These are phyloP conservation scores for Aricia agestis DNA, from an alignment of 1,140 invertebrate species.

Conservation along the genomic window DNA sequence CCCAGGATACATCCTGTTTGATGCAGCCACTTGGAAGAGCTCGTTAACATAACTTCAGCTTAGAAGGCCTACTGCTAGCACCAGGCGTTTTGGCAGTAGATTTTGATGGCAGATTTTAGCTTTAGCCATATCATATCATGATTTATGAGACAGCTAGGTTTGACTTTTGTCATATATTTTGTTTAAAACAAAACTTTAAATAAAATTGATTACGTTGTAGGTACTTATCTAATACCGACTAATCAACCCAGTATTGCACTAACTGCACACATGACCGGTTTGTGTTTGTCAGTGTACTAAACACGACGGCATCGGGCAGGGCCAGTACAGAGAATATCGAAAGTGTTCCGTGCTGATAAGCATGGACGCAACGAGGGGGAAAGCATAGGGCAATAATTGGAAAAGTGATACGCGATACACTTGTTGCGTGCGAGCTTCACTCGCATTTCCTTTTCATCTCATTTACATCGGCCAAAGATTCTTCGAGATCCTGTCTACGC, in stretches of 20 bases:
- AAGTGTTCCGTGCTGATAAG: conserved; percentile 49
- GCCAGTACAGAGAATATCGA: conserved; percentile 24
- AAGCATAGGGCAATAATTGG: conserved; percentile 42
- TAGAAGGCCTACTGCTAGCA: not conserved
- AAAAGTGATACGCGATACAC: conserved; percentile 31
- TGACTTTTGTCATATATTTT: no score
- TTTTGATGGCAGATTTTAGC: no score
- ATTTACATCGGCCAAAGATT: not conserved
- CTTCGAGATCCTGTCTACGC: no score
- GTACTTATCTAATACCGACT: not conserved
- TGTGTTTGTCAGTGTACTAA: not conserved
- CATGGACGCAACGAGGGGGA: conserved; percentile 32
- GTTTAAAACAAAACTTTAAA: no score
- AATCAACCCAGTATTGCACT: not conserved
- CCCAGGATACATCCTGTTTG: not conserved
- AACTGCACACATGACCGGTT: not conserved
- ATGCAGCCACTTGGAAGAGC: not conserved
- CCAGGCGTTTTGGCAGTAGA: no score
- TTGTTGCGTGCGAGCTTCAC: not conserved
- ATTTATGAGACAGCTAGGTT: no score
- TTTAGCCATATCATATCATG: no score
- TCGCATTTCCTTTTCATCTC: conserved; percentile 5
- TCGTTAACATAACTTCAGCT: not conserved
- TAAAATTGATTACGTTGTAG: no score
- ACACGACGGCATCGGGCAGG: not conserved